Base-by-base conservation (phyloP, 2,113 vertebrate species). In the Aptenodytes forsteri region DNA sequence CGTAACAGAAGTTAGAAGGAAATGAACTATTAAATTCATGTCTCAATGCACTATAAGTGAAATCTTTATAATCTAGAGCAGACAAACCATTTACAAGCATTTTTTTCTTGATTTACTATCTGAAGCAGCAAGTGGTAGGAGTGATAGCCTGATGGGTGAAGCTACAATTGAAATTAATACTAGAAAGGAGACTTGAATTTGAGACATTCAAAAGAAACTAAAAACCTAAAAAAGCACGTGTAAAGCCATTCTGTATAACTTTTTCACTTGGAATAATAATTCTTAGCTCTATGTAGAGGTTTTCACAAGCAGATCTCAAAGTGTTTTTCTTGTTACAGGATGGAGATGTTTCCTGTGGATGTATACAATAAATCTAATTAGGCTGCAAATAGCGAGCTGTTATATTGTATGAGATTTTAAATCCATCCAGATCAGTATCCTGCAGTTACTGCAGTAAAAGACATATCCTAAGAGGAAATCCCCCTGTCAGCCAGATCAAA, bases 391-490 rank as follows among this genome's bases (percentile, higher is more conserved):
- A 86, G 64, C 75, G 85, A 96, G 30, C 55, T 3, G 7, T 66
- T 96, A 86, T 77, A 86, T 59, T 94, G 87, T 95, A 93, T 56
- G 87, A 93, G 62, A 85, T 83, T 87, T 96, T 66, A 93, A 90
- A 89, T 83, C 64, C 38, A 86, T 88, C n/a, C 67, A 83, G 78
- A 97, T 93, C 70, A 89, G 84, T 83, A 94, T 93, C 89, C 71
- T 94, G 89, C 73, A 77, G 62, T 83, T 91, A 85, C 58, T 62
- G 34, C 12, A 42, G 49, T 58, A 64, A 54, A 89, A 90, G 66
- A 86, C 40, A 93, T 85, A 96, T 93, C 84, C 84, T 93, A 91
- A 95, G 75, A 97, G 96, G 97, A 97, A 97, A 94, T 95, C 61
- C 84, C 77, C 40, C 76, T 66, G 44, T 97, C 93, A 91, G 82